These are phyloP conservation scores for Tetramorium simillimum DNA, from an alignment of 1,140 invertebrate species.

Conservation along the genomic window DNA sequence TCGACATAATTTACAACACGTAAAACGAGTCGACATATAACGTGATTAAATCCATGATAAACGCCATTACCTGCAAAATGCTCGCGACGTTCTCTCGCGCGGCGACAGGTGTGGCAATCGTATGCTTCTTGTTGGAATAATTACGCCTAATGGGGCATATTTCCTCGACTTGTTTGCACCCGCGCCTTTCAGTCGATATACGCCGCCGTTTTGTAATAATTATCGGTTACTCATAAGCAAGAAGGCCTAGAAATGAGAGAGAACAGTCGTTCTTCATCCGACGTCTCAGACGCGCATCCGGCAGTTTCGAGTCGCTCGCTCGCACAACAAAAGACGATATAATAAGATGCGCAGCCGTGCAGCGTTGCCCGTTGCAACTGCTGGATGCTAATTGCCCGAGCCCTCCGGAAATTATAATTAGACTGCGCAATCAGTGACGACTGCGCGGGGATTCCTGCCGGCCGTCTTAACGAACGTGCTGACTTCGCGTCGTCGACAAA, in stretches of 20 bases:
- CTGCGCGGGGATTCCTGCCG: slow-evolving; percentile 57
- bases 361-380: slow-evolving; percentile 67
- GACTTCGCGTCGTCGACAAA: slow-evolving; percentile 43
- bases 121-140: slow-evolving; percentile 14
- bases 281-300: slow-evolving; percentile 2
- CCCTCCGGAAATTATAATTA: slow-evolving; percentile 73
- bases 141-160: slow-evolving; percentile 33
- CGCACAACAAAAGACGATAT: slow-evolving; percentile 68
- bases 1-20: background rate
- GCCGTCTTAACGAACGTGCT: slow-evolving; percentile 66
- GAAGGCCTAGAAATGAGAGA: background rate
- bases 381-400: slow-evolving; percentile 68
- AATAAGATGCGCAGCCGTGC: slow-evolving; percentile 67
- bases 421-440: slow-evolving; percentile 68
- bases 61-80: background rate
- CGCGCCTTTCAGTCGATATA: background rate
- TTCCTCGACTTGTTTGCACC: slow-evolving; percentile 15
- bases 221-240: background rate
- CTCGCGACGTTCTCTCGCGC: background rate
- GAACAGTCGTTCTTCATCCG: background rate
- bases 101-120: background rate
- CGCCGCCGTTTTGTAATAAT: slow-evolving; percentile 15
- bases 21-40: background rate
- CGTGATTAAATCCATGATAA: background rate
- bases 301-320: slow-evolving; percentile 44